Base-by-base conservation (phyloP, 2,797 vertebrate genomes). In the Melanotaenia maccullochi region DNA sequence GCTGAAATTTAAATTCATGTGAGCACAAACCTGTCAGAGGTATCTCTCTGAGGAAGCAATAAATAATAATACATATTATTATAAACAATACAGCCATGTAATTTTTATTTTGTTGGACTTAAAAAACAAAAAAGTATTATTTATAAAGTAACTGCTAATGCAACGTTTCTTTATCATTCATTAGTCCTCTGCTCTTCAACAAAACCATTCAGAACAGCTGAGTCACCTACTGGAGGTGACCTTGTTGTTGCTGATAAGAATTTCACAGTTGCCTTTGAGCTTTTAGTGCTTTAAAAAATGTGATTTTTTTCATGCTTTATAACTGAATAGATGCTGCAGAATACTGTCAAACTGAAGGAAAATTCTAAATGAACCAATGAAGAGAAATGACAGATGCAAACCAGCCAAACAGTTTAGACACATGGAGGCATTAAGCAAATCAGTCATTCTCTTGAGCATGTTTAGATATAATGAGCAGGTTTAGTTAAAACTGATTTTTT, bases 211-310 rank as follows among this genome's bases (percentile, higher is more conserved):
- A 59, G 25, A 49, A 51, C 51, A 5, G 32, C 9, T 40, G 6
- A 40, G 3, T 33, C 16, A 69, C 35, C 14, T 25, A 32, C 4
- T 36, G 44, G 5, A 33, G 24, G 5, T 11, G 30, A 58, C 42
- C 22, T 71, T 59, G 55, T 18, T 51, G 22, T 9, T 44, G 68
- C 30, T 47, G 42, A 35, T 56, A 22, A 24, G 0, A 1, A 6
- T 33, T 57, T 61, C 42, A 22, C 9, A 24, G n/a, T 67, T 60
- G 1, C 20, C 49, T 51, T 73, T 71, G 12, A 11, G 11, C 59
- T 61, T 35, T 51, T 5, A 76, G 40, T 3, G 28, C 24, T 33
- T 36, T 22, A 52, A 60, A 58, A 4, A 24, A 57, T 28, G 11
- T 0, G 28, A 12, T 9, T 5, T n/a, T 51, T 51, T 22, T 18